These are phyloP conservation scores for Conops quadrifasciatus DNA, from an alignment of 2,888 invertebrate species.

Conservation along the genomic window DNA sequence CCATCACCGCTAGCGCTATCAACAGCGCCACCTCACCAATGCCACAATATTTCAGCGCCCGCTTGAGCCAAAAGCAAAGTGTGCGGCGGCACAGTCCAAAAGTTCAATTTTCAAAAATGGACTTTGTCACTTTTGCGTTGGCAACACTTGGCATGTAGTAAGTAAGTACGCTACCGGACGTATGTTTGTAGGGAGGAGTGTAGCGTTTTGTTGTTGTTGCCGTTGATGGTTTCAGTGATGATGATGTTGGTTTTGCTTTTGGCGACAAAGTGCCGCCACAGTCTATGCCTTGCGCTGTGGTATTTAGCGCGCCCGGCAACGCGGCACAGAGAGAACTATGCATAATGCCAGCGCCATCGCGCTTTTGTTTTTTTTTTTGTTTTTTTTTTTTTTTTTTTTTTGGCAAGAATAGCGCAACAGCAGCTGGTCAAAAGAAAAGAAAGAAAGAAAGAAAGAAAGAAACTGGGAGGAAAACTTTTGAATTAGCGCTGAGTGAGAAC, in stretches of 20 bases:
- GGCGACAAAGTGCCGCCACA: constrained; percentile 33
- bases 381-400: constrained; percentile 29
- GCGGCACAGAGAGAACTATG: background rate
- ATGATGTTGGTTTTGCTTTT: constrained; percentile 11
- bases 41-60: background rate
- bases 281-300: constrained; percentile 23
- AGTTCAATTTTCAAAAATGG: constrained; percentile 30
- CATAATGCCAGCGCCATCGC: constrained; percentile 1
- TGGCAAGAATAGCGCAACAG: constrained; percentile 23
- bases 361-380: constrained; percentile 27
- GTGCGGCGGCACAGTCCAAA: constrained; percentile 21
- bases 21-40: background rate
- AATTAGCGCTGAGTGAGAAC: constrained; percentile 3
- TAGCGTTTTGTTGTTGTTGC: constrained; percentile 4
- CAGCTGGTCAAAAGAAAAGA: constrained; percentile 24
- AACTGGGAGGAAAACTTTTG: constrained; percentile 10
- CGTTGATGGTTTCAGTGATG: background rate
- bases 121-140: constrained; percentile 33
- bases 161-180: background rate
- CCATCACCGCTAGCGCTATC: background rate
- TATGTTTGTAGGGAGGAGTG: background rate
- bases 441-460: background rate
- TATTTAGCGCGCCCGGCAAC: constrained; percentile 31
- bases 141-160: constrained; percentile 12
- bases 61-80: background rate